Conservation (phyloP, 2,113 vertebrate species). For the Thryonomys swinderianus region DNA sequence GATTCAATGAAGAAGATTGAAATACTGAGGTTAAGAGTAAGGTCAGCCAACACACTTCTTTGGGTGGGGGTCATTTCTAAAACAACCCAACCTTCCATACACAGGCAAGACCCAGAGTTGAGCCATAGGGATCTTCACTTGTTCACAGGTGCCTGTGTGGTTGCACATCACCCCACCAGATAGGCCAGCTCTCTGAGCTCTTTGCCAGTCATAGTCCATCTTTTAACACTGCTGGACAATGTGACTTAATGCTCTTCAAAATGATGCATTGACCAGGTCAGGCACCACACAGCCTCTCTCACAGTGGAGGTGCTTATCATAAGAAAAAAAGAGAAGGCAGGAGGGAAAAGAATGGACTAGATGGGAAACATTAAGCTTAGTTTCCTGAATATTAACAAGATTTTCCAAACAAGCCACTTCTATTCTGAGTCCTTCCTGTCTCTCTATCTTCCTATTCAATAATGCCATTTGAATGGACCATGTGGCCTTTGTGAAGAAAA, state of each 20-base stretch:
- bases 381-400: slow-evolving; percentile 6
- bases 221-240: neutral
- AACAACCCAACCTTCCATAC: neutral
- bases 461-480: neutral
- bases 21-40: neutral
- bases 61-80: neutral
- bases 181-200: neutral
- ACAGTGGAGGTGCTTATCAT: neutral
- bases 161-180: neutral
- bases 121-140: neutral
- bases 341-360: neutral
- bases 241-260: neutral
- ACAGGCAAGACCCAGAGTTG: neutral
- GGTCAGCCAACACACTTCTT: neutral
- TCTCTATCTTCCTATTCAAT: neutral
- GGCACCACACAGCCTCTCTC: neutral
- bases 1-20: neutral
- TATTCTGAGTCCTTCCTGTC: neutral
- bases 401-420: neutral
- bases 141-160: neutral
- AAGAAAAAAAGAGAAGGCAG: neutral
- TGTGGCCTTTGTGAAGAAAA: neutral
- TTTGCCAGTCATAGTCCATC: neutral
- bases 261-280: neutral
- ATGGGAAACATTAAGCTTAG: neutral